A percentile compares a stretch with the other conserved stretches of the same genome.
phyloP scores from a whole-genome alignment of 2,888 invertebrate species.

The Noctuana brunneofusca region DNA sequence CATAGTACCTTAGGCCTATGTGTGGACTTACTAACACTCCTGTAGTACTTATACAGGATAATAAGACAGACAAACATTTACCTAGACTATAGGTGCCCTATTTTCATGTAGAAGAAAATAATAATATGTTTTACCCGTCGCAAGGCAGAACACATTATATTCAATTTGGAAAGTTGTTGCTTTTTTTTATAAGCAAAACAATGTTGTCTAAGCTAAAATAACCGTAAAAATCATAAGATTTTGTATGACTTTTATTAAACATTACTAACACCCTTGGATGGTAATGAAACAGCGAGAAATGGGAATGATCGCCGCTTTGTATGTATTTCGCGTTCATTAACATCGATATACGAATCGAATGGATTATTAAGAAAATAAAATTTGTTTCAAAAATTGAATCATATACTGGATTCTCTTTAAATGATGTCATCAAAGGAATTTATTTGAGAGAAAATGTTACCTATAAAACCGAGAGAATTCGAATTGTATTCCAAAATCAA shows the following conservation, averaged over 20 bases:
- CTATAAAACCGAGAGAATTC: conserved; percentile 5
- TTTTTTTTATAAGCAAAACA: conserved; percentile 23
- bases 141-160: conserved; percentile 8
- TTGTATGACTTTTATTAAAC: conserved; percentile 33
- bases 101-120: background rate
- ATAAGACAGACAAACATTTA: background rate
- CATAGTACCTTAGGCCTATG: too few species aligned
- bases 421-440: conserved; percentile 24
- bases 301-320: conserved; percentile 6
- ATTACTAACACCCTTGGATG: conserved; percentile 29
- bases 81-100: background rate
- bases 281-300: conserved; percentile 31
- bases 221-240: conserved; percentile 28
- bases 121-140: background rate
- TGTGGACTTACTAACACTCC: too few species aligned
- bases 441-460: conserved; percentile 7
- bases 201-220: conserved; percentile 12
- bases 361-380: conserved; percentile 20
- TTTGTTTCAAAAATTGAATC: conserved; percentile 17
- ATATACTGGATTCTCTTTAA: conserved; percentile 3
- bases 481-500: conserved; percentile 10
- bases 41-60: too few species aligned
- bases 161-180: conserved; percentile 10
- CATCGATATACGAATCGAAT: conserved; percentile 19
- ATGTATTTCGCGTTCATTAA: conserved; percentile 31